Conservation (phyloP, 2,888 invertebrate species). For the Dascillus cervinus region DNA sequence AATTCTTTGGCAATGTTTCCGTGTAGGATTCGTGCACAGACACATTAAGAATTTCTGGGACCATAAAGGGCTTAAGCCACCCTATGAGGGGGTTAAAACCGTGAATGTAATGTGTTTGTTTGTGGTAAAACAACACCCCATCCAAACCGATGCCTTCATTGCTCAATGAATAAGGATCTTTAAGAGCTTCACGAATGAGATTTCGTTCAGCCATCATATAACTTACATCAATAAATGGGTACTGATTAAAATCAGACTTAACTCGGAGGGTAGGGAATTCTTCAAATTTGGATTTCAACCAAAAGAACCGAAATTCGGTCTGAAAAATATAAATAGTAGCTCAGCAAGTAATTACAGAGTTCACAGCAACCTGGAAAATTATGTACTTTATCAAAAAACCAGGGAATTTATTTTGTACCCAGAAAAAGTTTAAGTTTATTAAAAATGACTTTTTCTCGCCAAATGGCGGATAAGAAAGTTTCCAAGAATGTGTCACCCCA, state of each 20-base stretch:
- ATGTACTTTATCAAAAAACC: too few relatives aligned
- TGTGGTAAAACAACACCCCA: conserved; percentile 89
- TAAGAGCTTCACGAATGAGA: conserved; percentile 43
- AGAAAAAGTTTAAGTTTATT: too few relatives aligned
- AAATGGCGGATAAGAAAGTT: too few relatives aligned
- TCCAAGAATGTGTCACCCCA: too few relatives aligned
- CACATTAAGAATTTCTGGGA: conserved; percentile 64
- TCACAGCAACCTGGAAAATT: too few relatives aligned
- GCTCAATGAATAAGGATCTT: conserved; percentile 32
- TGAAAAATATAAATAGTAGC: conserved; percentile 40
- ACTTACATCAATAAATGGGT: conserved; percentile 46
- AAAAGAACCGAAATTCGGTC: conserved; percentile 79
- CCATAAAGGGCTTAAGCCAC: conserved; percentile 88
- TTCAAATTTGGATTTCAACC: conserved; percentile 65
- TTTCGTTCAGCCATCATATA: conserved; percentile 43
- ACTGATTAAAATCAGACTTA: conserved; percentile 39
- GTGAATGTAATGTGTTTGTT: conserved; percentile 61
- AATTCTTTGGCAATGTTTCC: conserved; percentile 43
- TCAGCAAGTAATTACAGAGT: background rate
- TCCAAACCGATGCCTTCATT: conserved; percentile 54
- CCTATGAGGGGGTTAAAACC: conserved; percentile 82
- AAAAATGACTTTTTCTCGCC: too few relatives aligned
- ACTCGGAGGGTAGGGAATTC: conserved; percentile 50
- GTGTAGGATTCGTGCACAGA: conserved; percentile 42
- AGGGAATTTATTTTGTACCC: too few relatives aligned